Conservation (phyloP, 2,113 vertebrate species). For the Orthonyx spaldingii region DNA sequence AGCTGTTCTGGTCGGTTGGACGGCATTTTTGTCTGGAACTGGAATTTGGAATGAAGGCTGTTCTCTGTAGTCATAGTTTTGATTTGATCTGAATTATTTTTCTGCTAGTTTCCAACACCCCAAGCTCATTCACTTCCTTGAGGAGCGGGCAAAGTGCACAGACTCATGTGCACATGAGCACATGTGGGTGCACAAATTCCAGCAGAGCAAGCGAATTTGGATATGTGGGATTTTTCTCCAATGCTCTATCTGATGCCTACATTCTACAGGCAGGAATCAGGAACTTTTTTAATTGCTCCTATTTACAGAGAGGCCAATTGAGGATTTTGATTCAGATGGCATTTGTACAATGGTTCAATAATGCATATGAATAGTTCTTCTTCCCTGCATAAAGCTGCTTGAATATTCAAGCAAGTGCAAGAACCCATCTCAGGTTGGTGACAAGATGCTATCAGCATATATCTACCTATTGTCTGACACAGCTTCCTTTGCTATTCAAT, state of each 20-base stretch:
- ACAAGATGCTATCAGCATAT: not conserved
- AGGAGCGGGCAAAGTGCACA: not conserved
- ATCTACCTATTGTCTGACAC: not conserved
- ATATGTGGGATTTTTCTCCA: not conserved
- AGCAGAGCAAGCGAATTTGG: not conserved
- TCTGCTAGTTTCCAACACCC: not conserved
- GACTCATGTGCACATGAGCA: accelerated
- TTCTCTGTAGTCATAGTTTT: not conserved
- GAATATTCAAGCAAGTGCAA: not conserved
- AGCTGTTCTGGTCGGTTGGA: not conserved
- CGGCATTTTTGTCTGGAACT: not conserved
- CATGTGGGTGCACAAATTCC: accelerated
- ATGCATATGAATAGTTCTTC: not conserved
- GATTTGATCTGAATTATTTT: not conserved
- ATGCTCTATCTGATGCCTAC: not conserved
- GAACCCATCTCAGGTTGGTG: not conserved
- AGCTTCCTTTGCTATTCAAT: not conserved
- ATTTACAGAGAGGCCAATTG: not conserved
- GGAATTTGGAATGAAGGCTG: not conserved
- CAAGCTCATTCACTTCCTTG: not conserved
- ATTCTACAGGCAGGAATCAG: not conserved
- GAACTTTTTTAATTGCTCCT: not conserved
- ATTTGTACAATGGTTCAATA: not conserved
- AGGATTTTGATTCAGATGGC: not conserved
- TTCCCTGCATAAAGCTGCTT: not conserved